A percentile compares a stretch with the other conserved stretches of the same genome.
These are phyloP conservation scores for Capitella teleta DNA, from an alignment of 1,140 invertebrate genomes.

Conservation along the genomic window DNA sequence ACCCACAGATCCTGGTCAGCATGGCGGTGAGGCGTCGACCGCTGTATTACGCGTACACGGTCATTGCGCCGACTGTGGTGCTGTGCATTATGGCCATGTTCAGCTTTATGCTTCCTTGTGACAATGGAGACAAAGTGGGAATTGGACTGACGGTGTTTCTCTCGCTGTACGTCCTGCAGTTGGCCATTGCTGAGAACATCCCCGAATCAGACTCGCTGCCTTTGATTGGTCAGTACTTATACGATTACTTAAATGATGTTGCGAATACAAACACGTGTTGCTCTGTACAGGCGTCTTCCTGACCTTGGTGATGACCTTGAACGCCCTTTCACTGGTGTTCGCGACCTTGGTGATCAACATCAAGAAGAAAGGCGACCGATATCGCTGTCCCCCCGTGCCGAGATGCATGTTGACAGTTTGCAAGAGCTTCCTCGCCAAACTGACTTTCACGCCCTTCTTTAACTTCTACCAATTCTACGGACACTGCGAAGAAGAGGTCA, in stretches of 20 bases:
- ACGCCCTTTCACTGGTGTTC: constrained; percentile 31
- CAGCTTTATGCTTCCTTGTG: constrained; percentile 34
- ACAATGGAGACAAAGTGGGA: constrained; percentile 36
- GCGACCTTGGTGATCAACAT: constrained; percentile 34
- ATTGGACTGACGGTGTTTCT: constrained; percentile 40
- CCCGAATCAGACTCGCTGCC: constrained; percentile 40
- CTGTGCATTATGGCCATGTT: constrained; percentile 35
- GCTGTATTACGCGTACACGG: constrained; percentile 37
- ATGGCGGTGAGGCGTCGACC: constrained; percentile 28
- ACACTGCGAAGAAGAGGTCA: neutral
- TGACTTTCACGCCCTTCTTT: constrained; percentile 1
- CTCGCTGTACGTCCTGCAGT: constrained; percentile 36
- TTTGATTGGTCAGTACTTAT: constrained; percentile 34
- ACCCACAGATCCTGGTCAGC: constrained; percentile 25
- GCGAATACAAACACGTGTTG: too few species aligned
- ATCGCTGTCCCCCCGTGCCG: constrained; percentile 22
- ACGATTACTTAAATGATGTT: too few species aligned
- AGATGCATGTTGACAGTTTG: constrained; percentile 22
- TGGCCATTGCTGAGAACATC: constrained; percentile 39
- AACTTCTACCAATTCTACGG: constrained; percentile 8
- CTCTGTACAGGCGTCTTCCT: constrained; percentile 32
- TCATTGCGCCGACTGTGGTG: constrained; percentile 37
- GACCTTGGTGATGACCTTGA: constrained; percentile 34
- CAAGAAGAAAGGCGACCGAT: constrained; percentile 24
- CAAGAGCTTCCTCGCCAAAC: constrained; percentile 18